These are phyloP conservation scores for Drosophila orosa DNA, from an alignment of 1,140 invertebrate genomes.

Conservation along the genomic window DNA sequence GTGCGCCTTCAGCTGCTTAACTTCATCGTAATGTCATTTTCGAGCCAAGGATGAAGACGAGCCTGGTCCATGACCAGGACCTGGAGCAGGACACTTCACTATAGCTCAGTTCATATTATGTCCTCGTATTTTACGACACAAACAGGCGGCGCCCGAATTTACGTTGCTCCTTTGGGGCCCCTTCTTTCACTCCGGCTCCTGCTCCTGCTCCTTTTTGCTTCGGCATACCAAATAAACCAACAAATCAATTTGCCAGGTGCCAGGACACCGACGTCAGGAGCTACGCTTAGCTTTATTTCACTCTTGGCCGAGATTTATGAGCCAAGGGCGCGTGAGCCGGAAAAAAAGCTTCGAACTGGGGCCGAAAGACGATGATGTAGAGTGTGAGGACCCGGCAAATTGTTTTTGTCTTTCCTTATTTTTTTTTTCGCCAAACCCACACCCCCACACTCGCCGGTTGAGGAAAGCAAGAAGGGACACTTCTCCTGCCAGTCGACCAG, in stretches of 20 bases:
- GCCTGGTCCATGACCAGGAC: not conserved
- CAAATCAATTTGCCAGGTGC: slow-evolving; percentile 82
- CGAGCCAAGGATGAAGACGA: slow-evolving; percentile 18
- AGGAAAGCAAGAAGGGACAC: slow-evolving; percentile 26
- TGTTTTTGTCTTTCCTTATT: slow-evolving; percentile 70
- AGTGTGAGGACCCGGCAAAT: slow-evolving; percentile 59
- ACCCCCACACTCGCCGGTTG: not conserved
- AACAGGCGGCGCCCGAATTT: slow-evolving; percentile 71
- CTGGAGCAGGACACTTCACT: slow-evolving; percentile 70
- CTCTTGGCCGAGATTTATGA: slow-evolving; percentile 80
- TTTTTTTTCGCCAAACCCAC: slow-evolving; percentile 4
- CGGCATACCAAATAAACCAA: slow-evolving; percentile 74
- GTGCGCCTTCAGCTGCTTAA: slow-evolving; percentile 62
- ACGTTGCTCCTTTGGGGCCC: slow-evolving; percentile 41
- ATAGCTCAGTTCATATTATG: slow-evolving; percentile 52
- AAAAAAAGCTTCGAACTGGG: slow-evolving; percentile 49
- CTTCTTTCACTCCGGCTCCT: not conserved
- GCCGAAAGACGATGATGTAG: slow-evolving; percentile 29
- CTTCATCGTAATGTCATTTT: slow-evolving; percentile 82
- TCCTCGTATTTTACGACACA: slow-evolving; percentile 81
- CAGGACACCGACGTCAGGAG: slow-evolving; percentile 42
- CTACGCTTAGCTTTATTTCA: slow-evolving; percentile 82
- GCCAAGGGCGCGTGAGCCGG: slow-evolving; percentile 77
- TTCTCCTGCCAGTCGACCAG: slow-evolving; percentile 2
- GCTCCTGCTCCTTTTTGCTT: slow-evolving; percentile 18